phyloP scores from a whole-genome alignment of 2,113 vertebrate species.

The Pungitius pungitius region DNA sequence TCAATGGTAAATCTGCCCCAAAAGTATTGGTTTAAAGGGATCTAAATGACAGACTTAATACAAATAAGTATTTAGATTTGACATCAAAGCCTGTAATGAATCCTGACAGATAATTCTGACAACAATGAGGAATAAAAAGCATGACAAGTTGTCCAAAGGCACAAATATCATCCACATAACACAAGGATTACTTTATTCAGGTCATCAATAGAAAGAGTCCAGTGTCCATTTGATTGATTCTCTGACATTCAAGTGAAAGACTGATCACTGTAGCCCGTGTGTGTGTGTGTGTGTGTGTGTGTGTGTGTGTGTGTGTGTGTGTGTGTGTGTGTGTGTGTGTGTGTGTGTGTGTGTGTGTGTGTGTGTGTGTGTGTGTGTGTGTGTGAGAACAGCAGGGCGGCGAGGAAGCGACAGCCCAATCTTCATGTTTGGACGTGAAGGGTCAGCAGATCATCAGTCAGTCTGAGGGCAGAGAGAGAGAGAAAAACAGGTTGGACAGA shows the following conservation, averaged over 20 bases:
- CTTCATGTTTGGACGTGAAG: slow-evolving; percentile 86
- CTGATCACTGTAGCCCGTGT: slow-evolving; percentile 31
- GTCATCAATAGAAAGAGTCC: slow-evolving; percentile 46
- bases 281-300: too few species aligned
- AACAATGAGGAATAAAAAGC: slow-evolving; percentile 41
- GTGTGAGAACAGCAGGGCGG: slow-evolving; percentile 81
- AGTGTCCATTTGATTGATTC: slow-evolving; percentile 21
- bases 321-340: too few species aligned
- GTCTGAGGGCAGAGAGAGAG: slow-evolving; percentile 80
- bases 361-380: too few species aligned
- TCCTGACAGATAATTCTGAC: slow-evolving; percentile 7
- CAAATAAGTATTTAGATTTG: slow-evolving; percentile 26
- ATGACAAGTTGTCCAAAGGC: slow-evolving; percentile 17
- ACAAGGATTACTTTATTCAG: slow-evolving; percentile 69
- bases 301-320: too few species aligned
- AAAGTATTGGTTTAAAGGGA: not conserved
- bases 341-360: too few species aligned
- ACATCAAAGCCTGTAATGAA: too few species aligned
- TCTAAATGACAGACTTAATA: slow-evolving; percentile 31
- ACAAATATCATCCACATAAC: slow-evolving; percentile 57
- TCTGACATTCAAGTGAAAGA: slow-evolving; percentile 30
- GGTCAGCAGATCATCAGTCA: slow-evolving; percentile 92
- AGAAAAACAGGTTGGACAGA: slow-evolving; percentile 36
- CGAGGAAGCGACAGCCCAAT: slow-evolving; percentile 86
- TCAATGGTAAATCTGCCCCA: slow-evolving; percentile 36